Conservation (phyloP, 2,797 vertebrate species). For the Diplodus puntazzo region DNA sequence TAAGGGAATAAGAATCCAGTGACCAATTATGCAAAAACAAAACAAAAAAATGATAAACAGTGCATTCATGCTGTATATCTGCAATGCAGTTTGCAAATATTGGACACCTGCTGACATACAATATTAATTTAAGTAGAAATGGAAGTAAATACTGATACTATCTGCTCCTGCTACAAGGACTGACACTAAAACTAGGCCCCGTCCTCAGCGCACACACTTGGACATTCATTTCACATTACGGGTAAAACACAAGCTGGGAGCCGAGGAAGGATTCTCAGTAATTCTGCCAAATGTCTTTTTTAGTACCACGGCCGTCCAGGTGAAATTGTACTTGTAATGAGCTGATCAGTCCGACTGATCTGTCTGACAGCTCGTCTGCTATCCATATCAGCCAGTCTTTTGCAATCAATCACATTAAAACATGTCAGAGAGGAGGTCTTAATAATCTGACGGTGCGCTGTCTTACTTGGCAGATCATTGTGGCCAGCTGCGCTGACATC, state of each 20-base stretch:
- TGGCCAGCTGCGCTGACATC: neutral
- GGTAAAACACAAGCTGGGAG: conserved; percentile 1
- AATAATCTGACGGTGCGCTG: conserved; percentile 16
- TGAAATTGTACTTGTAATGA: conserved; percentile 27
- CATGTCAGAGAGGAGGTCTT: conserved; percentile 5
- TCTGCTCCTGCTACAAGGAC: neutral
- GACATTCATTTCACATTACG: neutral
- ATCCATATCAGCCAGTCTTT: conserved; percentile 1
- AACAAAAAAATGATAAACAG: neutral
- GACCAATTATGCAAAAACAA: conserved; percentile 20
- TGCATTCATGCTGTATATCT: conserved; percentile 11
- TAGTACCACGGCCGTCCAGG: neutral
- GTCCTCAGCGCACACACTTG: neutral
- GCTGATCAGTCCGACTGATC: conserved; percentile 11
- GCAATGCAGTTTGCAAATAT: conserved; percentile 10
- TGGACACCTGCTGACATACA: conserved; percentile 12
- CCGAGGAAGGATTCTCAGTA: neutral
- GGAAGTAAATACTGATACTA: neutral
- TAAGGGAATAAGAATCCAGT: conserved; percentile 9
- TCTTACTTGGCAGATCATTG: neutral
- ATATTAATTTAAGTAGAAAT: conserved; percentile 20
- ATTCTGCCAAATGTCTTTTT: conserved; percentile 13
- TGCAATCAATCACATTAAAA: conserved; percentile 22
- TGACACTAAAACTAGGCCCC: neutral
- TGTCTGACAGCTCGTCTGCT: conserved; percentile 24